Conservation (phyloP, 2,797 vertebrate genomes). For the Pseudocheirus occidentalis region DNA sequence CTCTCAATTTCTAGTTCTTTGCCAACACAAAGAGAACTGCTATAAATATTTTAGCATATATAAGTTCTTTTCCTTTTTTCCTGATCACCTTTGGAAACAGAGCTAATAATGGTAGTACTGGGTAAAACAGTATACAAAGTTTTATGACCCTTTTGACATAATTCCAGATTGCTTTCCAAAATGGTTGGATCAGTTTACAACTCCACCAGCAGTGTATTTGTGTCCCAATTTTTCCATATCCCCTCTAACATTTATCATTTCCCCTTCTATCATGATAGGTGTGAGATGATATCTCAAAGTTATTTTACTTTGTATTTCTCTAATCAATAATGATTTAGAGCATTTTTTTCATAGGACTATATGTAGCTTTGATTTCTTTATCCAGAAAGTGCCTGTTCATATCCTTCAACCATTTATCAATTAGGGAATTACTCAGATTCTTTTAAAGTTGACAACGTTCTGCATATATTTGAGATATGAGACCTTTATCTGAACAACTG, state of each 20-base stretch:
- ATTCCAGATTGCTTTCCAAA: background rate
- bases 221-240: background rate
- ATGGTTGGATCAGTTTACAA: background rate
- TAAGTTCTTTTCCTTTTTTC: background rate
- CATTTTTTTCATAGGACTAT: background rate
- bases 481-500: background rate
- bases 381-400: background rate
- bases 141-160: background rate
- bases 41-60: background rate
- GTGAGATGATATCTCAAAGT: background rate
- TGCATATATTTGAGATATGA: background rate
- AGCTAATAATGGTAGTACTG: background rate
- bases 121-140: background rate
- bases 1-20: background rate
- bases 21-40: background rate
- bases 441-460: background rate
- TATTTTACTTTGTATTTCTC: background rate
- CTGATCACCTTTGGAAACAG: background rate
- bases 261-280: background rate
- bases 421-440: background rate
- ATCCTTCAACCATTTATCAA: background rate
- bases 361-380: background rate
- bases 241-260: background rate
- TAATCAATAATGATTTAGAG: background rate
- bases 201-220: background rate